A percentile compares a stretch with the other conserved stretches of the same genome.
These are phyloP conservation scores for Cepaea nemoralis DNA, from an alignment of 1,140 invertebrate species.

Conservation along the genomic window DNA sequence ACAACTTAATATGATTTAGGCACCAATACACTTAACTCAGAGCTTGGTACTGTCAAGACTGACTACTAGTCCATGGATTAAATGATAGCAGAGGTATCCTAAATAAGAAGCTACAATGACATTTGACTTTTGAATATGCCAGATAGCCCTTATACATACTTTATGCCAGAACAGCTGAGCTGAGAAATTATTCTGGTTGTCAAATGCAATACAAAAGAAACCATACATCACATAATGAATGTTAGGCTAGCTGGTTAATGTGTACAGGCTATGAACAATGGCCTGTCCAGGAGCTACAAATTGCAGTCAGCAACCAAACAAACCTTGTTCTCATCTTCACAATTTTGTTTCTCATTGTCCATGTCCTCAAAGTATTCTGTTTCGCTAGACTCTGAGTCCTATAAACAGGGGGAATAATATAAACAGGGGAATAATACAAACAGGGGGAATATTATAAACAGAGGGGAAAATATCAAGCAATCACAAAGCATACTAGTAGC, in stretches of 20 bases:
- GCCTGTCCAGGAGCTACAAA: neutral
- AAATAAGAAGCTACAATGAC: too few relatives aligned
- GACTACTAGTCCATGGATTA: too few relatives aligned
- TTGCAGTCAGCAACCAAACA: constrained; percentile 7
- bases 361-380: neutral
- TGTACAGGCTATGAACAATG: neutral
- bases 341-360: constrained; percentile 12
- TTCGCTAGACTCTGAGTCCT: constrained; percentile 18
- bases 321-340: constrained; percentile 23
- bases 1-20: too few relatives aligned
- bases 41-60: too few relatives aligned
- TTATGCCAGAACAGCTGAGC: neutral
- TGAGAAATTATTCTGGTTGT: neutral
- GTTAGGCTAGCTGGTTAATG: neutral
- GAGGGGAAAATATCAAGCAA: neutral
- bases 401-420: too few relatives aligned
- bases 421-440: too few relatives aligned
- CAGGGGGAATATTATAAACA: too few relatives aligned
- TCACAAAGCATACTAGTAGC: neutral
- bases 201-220: neutral
- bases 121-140: neutral
- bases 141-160: neutral
- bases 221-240: neutral
- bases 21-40: too few relatives aligned
- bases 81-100: too few relatives aligned